Evolutionary conservation across 2,888 invertebrate species (phyloP).

Genomic region (Panzeria rudis): DNA sequence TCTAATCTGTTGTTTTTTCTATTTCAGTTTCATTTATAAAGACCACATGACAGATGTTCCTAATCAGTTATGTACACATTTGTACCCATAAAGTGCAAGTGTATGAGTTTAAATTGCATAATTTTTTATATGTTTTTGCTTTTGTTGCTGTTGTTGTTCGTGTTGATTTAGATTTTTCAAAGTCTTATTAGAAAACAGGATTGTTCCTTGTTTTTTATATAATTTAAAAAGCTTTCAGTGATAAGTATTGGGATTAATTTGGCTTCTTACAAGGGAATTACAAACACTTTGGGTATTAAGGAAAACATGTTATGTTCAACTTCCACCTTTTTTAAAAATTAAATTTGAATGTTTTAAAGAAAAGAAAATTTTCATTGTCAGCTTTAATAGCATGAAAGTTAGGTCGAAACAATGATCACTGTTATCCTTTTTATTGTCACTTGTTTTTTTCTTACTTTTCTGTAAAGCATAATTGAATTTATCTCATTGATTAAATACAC

Average conservation of each 20-base stretch:
- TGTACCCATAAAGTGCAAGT: slow-evolving; percentile 16
- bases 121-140: not conserved
- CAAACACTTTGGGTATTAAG: not conserved
- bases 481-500: too few relatives aligned
- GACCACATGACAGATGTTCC: slow-evolving; percentile 70
- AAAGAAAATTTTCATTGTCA: too few relatives aligned
- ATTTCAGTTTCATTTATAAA: slow-evolving; percentile 41
- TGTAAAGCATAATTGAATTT: too few relatives aligned
- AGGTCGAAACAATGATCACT: too few relatives aligned
- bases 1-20: slow-evolving; percentile 28
- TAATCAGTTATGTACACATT: slow-evolving; percentile 68
- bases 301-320: not conserved
- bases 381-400: too few relatives aligned
- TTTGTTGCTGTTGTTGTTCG: not conserved
- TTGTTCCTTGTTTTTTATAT: not conserved
- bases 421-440: too few relatives aligned
- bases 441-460: too few relatives aligned
- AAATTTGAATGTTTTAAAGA: not conserved
- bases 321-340: not conserved
- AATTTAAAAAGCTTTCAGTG: slow-evolving; percentile 36
- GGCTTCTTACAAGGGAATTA: slow-evolving; percentile 10
- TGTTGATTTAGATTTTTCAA: not conserved
- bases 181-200: not conserved
- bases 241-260: slow-evolving; percentile 24
- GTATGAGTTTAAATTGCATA: slow-evolving; percentile 5